Conservation (phyloP, 2,113 vertebrate species). For the Amia ocellicauda region DNA sequence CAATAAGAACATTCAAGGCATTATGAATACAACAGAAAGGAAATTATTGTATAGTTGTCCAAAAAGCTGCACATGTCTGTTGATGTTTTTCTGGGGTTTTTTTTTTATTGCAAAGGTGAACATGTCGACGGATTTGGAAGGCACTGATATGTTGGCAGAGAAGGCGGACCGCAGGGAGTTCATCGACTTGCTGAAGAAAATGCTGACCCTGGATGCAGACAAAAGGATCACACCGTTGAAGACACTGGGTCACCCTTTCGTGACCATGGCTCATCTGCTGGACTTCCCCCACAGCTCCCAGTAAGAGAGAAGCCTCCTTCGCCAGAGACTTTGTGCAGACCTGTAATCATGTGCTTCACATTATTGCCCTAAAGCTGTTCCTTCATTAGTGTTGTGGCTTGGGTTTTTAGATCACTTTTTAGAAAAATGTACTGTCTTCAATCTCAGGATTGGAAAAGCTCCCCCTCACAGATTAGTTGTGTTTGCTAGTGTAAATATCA, state of each 20-base stretch:
- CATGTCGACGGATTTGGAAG: constrained; percentile 92
- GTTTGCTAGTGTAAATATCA: too few species aligned
- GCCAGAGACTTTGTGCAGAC: too few species aligned
- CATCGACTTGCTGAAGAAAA: constrained; percentile 97
- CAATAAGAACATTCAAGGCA: too few species aligned
- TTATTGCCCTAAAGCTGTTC: neutral
- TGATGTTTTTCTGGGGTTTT: neutral
- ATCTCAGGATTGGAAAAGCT: too few species aligned
- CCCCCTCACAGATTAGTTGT: too few species aligned
- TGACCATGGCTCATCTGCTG: constrained; percentile 93
- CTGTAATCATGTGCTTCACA: neutral
- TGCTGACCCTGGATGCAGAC: constrained; percentile 96
- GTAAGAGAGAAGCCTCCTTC: constrained; percentile 64
- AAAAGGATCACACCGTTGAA: constrained; percentile 95
- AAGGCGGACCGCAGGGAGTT: constrained; percentile 95
- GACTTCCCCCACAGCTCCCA: constrained; percentile 97
- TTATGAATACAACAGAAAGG: too few species aligned
- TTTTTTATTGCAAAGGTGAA: constrained; percentile 79
- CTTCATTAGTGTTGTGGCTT: neutral
- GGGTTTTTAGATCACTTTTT: neutral
- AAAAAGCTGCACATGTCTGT: too few species aligned
- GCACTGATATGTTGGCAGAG: constrained; percentile 94
- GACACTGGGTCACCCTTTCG: constrained; percentile 93
- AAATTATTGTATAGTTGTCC: too few species aligned
- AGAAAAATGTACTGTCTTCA: too few species aligned